Base-by-base conservation (phyloP, 2,797 vertebrate genomes). In the Lacerta viridis region DNA sequence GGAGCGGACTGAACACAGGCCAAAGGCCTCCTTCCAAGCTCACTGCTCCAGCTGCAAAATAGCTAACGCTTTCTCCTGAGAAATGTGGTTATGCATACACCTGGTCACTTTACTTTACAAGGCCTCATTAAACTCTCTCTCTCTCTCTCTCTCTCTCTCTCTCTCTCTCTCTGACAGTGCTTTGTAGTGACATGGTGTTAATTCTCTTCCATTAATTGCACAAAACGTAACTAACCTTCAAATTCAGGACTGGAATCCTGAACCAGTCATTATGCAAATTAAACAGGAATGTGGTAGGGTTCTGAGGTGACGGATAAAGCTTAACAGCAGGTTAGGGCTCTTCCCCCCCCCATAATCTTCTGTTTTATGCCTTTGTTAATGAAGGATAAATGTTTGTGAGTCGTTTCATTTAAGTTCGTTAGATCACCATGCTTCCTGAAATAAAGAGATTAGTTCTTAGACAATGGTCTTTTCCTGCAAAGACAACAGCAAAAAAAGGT, bases 311-410 rank as follows among this genome's bases (percentile, higher is more conserved):
- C 5, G 75, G 84, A 80, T 93, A 84, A 92, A 94, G 83, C 71
- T 75, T 89, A 92, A 76, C 64, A 93, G 76, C 69, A 93, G 80
- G 83, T 87, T 89, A 89, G 76, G 82, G 80, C 72, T 93, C 85
- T 94, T 95, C 33, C 33, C 33, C 33, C 92, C 92, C 92, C 88
- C 80, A 79, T 88, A 88, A 92, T 93, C 90, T 92, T 95, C 69
- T 81, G 66, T 92, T 93, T 95, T 85, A 59, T 92, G 78, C 85
- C 94, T 90, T 94, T 93, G 79, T 93, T 96, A 94, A 93, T 89
- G 64, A 94, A 90, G 9, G 55, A 87, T 91, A 92, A 94, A 90
- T 90, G 20, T 90, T 93, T 94, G 83, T 88, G 64, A 95, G 69
- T 86, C 29, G 1, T 88, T 90, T 93, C 91, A 94, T 85, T 75